Evolutionary conservation across 2,113 vertebrate species (phyloP), one percentile per base, ranked within the genome.

Genomic region (Phalacrocorax pelagicus): DNA sequence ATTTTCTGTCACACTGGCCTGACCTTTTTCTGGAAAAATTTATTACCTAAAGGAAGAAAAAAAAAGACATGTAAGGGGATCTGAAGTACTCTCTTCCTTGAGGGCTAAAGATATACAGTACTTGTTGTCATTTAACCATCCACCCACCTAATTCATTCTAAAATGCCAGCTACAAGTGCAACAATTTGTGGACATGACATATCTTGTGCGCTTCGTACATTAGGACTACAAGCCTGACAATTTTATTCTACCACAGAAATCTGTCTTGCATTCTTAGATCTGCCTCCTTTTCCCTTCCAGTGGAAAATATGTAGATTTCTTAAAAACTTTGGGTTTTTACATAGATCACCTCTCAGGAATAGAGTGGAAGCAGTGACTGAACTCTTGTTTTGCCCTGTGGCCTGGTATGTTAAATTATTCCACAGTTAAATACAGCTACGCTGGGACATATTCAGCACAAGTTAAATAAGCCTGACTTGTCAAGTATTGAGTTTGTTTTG

Each of bases 1-100:
- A 96, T 96, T 97, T 97, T 97, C 93, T 97, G 94, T 95, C 81
- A 90, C 24, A 4, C 44, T 96, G 58, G 34, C 66, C 82, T 96
- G 94, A 96, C 92, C 93, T 95, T 97, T 96, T 75, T 74, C 22
- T 71, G 58, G 44, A 81, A 92, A 92, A 81, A 91, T 30, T 54
- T 94, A 94, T 92, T 95, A 77, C 86, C 67, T 94, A 44, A 95
- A 96, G 95, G 54, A 58, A 86, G 71, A 14, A 57, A 74, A 61
- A 61, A 29, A 70, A 71, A 70, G 65, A 72, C 38, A 21, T 8
- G 11, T 94, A 57, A 80, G 72, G 52, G 85, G 34, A 85, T 72
- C 57, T 80, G 11, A 89, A 86, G 74, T 75, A 55, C 34, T 75
- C 21, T 77, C 54, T 91, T 71, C 66, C 85, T 96, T 78, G 55